Evolutionary conservation across 2,888 invertebrate genomes (phyloP), one percentile per base, ranked within the genome.

Genomic region (Lepeophtheirus nordmannii): DNA sequence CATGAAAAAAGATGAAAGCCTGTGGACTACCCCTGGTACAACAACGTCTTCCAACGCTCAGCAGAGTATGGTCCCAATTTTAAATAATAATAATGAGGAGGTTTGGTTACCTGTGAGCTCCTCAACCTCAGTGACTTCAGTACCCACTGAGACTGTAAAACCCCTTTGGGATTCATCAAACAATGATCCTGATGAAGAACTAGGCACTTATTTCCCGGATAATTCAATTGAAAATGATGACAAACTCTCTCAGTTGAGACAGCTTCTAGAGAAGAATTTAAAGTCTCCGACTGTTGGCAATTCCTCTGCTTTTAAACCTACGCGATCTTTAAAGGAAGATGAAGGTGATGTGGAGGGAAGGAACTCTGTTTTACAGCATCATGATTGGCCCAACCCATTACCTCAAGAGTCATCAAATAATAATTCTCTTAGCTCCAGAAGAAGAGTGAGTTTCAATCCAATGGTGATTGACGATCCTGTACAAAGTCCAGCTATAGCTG

Each of bases 241-340:
- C 71, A 84, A 86, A 74, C 79, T 87, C 69, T 85, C 85, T 0
- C 86, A 87, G 71, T 74, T 88, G 64, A 79, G 87, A 68, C 82
- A 84, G 71, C 78, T 87, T 67, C 76, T 87, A 62, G 83, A 85
- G 70, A 82, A 83, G 71, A 84, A 83, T 74, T 75, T 84, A 71
- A 81, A 79, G 69, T 78, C 78, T 69, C 73, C 67, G 9, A 46
- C 67, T 10, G 57, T 41, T 41, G 23, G 12, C 30, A 41, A 67
- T 12, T 38, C 41, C 8, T 17, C 40, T 20, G 20, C 22, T 38
- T 64, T 41, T 10, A 17, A n/a, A 11, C n/a, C 39, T 5, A 46
- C 53, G 17, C 53, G 30, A 30, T 30, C 17, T 17, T 5, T 14
- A 14, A 46, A 46, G 11, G 12, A 46, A 46, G 53, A 46, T 17